Percentiles rank a stretch among this genome's conserved stretches.
These are phyloP conservation scores for Lepidurus arcticus DNA, from an alignment of 1,140 invertebrate genomes.

Conservation along the genomic window DNA sequence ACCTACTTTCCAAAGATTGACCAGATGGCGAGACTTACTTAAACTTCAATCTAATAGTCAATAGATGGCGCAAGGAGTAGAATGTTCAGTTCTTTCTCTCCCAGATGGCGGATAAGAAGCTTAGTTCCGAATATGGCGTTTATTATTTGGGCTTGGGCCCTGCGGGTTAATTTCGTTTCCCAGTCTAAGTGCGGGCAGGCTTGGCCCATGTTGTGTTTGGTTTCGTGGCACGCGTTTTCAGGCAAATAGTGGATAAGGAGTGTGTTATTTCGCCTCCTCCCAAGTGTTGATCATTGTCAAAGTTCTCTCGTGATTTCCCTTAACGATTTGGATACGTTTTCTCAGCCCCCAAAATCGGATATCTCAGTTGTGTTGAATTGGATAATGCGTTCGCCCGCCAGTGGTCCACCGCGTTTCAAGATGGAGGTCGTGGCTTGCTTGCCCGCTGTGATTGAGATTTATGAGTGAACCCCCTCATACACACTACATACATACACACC, in stretches of 20 bases:
- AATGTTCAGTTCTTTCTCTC: background rate
- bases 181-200: constrained; percentile 20
- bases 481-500: background rate
- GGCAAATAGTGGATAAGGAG: constrained; percentile 14
- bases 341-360: constrained; percentile 1
- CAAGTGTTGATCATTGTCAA: background rate
- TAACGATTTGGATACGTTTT: background rate
- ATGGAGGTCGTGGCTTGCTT: constrained; percentile 20
- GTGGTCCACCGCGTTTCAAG: constrained; percentile 16
- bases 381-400: constrained; percentile 17
- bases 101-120: background rate
- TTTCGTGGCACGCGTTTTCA: constrained; percentile 17
- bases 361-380: constrained; percentile 13
- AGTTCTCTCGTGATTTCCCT: background rate
- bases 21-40: background rate
- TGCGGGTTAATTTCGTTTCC: constrained; percentile 14
- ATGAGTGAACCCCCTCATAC: constrained; percentile 14
- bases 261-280: constrained; percentile 21
- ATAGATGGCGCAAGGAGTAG: background rate
- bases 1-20: background rate
- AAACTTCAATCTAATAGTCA: background rate
- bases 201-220: constrained; percentile 21
- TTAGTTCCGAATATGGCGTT: background rate
- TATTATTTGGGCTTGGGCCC: background rate
- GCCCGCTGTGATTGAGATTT: constrained; percentile 17